These are phyloP conservation scores for Salpingus planirostris DNA, from an alignment of 2,888 invertebrate genomes.

Conservation along the genomic window DNA sequence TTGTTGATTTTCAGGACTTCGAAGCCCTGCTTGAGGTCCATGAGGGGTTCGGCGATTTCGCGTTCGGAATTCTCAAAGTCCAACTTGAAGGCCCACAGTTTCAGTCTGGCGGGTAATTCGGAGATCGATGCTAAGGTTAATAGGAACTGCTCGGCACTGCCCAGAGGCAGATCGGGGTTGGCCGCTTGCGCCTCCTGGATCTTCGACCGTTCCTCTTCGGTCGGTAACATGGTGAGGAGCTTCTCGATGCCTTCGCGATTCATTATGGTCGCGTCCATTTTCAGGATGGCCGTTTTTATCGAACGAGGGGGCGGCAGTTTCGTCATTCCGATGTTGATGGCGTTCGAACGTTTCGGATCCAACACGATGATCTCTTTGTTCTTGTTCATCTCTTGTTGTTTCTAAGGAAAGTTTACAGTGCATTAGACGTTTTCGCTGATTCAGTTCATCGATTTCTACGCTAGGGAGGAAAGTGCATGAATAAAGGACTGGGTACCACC, in stretches of 20 bases:
- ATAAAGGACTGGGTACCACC: conserved; percentile 3
- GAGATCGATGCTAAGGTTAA: conserved; percentile 91
- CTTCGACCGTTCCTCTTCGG: conserved; percentile 87
- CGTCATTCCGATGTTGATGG: conserved; percentile 99
- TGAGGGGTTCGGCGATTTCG: conserved; percentile 97
- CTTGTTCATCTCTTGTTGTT: conserved; percentile 74
- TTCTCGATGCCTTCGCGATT: conserved; percentile 98
- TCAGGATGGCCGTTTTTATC: conserved; percentile 97
- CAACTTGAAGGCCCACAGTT: conserved; percentile 96
- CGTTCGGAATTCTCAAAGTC: conserved; percentile 96
- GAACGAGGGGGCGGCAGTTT: conserved; percentile 95
- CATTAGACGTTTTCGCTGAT: no score
- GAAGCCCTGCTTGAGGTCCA: conserved; percentile 97
- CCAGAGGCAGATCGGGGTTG: conserved; percentile 82
- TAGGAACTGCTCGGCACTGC: conserved; percentile 98
- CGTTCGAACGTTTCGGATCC: conserved; percentile 95
- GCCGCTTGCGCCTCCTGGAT: conserved; percentile 93
- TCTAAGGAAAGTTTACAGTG: conserved; percentile 48
- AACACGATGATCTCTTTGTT: conserved; percentile 90
- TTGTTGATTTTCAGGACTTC: conserved; percentile 83
- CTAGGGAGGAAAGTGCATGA: not conserved
- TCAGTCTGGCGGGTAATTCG: conserved; percentile 85
- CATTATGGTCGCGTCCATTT: conserved; percentile 98
- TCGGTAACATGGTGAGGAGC: conserved; percentile 92
- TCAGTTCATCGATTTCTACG: not conserved